Conservation (phyloP, 2,797 vertebrate species). For the Tamandua tetradactyla region DNA sequence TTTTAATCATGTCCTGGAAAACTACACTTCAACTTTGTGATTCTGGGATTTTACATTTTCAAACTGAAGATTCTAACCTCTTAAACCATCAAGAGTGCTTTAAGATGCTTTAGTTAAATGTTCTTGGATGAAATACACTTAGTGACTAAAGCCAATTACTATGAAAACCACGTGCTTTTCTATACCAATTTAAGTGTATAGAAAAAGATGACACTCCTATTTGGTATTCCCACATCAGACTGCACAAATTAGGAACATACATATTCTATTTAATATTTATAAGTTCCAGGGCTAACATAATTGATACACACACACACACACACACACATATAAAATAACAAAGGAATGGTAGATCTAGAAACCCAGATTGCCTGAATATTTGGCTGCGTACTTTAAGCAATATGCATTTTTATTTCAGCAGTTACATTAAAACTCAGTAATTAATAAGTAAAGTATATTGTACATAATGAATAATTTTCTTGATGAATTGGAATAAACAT, state of each 20-base stretch:
- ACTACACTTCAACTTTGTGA: not conserved
- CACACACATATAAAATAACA: not conserved
- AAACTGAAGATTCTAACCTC: not conserved
- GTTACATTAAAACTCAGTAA: not conserved
- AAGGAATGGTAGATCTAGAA: not conserved
- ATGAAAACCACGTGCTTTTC: not conserved
- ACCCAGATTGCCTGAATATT: not conserved
- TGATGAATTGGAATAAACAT: not conserved
- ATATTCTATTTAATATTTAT: not conserved
- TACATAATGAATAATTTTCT: not conserved
- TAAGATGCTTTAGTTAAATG: slow-evolving; percentile 4
- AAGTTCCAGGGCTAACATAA: not conserved
- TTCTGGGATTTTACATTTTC: slow-evolving; percentile 27
- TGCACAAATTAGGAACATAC: not conserved
- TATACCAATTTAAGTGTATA: not conserved
- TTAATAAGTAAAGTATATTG: not conserved
- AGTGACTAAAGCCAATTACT: not conserved
- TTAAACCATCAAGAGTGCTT: not conserved
- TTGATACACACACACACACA: not conserved
- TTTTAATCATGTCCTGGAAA: not conserved
- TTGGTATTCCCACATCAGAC: not conserved
- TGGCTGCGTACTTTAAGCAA: not conserved
- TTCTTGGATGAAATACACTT: not conserved
- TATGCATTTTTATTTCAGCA: slow-evolving; percentile 2
- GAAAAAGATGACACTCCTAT: not conserved